A percentile compares a stretch with the other conserved stretches of the same genome.
These are phyloP conservation scores for Sander vitreus DNA, from an alignment of 2,113 vertebrate genomes.

Conservation along the genomic window DNA sequence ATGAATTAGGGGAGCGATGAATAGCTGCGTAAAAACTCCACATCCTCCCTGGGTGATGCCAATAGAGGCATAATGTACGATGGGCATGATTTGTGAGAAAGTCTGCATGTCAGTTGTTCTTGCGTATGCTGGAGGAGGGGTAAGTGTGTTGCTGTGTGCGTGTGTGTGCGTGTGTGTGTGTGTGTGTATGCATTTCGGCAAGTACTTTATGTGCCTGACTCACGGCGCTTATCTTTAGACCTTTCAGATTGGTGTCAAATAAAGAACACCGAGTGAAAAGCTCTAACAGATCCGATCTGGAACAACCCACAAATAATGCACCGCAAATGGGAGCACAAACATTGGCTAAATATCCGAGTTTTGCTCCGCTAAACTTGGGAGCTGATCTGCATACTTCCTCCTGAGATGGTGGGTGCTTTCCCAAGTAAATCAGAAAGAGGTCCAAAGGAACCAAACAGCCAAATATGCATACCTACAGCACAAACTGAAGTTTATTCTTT, in stretches of 20 bases:
- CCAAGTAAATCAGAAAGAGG: constrained; percentile 9
- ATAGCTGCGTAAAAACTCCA: constrained; percentile 64
- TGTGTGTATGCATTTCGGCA: constrained; percentile 14
- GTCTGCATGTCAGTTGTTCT: constrained; percentile 19
- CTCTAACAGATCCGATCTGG: background rate
- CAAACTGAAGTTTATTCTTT: constrained; percentile 48
- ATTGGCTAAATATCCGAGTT: background rate
- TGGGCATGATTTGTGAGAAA: constrained; percentile 22
- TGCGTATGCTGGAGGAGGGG: constrained; percentile 1
- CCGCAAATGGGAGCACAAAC: background rate
- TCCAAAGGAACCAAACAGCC: constrained; percentile 12
- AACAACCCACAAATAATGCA: too few species aligned
- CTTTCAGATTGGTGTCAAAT: constrained; percentile 18
- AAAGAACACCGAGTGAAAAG: constrained; percentile 1
- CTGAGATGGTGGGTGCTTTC: constrained; percentile 26
- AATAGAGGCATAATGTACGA: constrained; percentile 27
- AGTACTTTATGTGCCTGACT: background rate
- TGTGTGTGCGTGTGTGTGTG: constrained; percentile 6
- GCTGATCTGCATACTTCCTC: constrained; percentile 29
- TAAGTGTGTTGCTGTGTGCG: background rate
- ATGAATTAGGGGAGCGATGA: constrained; percentile 82
- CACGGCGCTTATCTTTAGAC: constrained; percentile 8
- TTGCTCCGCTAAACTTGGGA: constrained; percentile 6
- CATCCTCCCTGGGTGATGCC: constrained; percentile 68
- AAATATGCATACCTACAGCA: constrained; percentile 43